Evolutionary conservation across 2,888 invertebrate genomes (phyloP).

Genomic region (Cataglyphis albicans): DNA sequence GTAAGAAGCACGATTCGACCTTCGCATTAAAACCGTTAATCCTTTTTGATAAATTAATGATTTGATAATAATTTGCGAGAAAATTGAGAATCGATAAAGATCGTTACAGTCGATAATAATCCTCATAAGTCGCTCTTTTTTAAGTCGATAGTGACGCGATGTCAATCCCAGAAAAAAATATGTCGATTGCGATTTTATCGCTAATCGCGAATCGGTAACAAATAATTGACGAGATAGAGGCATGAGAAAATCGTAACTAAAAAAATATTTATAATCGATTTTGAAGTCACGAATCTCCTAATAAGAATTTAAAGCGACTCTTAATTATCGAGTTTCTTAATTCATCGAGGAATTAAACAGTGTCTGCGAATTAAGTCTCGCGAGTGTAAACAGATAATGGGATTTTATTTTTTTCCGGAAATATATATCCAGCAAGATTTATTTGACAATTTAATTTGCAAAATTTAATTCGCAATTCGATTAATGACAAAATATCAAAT

Average conservation of each 20-base stretch:
- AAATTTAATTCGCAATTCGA: background rate
- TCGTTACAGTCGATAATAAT: constrained; percentile 59
- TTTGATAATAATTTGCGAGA: constrained; percentile 59
- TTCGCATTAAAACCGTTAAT: constrained; percentile 40
- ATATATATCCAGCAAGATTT: background rate
- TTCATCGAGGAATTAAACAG: background rate
- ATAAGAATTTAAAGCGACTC: background rate
- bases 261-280: background rate
- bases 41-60: constrained; percentile 59
- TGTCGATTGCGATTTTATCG: constrained; percentile 54
- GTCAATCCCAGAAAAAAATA: constrained; percentile 59
- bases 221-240: constrained; percentile 38
- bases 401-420: background rate
- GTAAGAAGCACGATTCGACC: constrained; percentile 41
- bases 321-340: background rate
- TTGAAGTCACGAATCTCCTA: background rate
- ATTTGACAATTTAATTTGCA: background rate
- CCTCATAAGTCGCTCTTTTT: constrained; percentile 47
- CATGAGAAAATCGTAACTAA: background rate
- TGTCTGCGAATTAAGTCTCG: background rate
- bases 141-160: constrained; percentile 49
- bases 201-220: constrained; percentile 42
- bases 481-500: background rate
- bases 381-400: background rate
- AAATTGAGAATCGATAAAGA: constrained; percentile 59